Conservation (phyloP, 1,140 invertebrate species). For the Probaryconus sp. region DNA sequence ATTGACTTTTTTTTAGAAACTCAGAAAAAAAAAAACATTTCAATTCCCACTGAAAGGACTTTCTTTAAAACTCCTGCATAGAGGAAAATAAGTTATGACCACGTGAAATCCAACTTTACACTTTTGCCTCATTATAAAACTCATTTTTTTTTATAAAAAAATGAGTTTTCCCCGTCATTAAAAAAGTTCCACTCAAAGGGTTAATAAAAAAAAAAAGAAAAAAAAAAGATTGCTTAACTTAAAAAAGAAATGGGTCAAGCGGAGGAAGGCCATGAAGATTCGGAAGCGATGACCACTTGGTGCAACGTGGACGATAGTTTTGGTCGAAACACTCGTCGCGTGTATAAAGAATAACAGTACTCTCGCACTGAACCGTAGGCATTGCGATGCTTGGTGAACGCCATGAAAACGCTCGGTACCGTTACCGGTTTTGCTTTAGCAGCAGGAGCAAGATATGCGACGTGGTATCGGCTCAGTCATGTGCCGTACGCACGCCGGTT, state of each 20-base stretch:
- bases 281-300: slow-evolving; percentile 9
- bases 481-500: slow-evolving; percentile 51
- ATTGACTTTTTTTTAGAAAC: too few relatives aligned
- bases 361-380: slow-evolving; percentile 65
- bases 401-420: slow-evolving; percentile 68
- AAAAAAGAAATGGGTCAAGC: slow-evolving; percentile 21
- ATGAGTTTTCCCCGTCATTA: too few relatives aligned
- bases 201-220: too few relatives aligned
- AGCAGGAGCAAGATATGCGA: slow-evolving; percentile 47
- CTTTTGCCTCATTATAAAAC: too few relatives aligned
- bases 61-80: too few relatives aligned
- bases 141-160: too few relatives aligned
- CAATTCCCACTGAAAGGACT: too few relatives aligned
- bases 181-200: too few relatives aligned
- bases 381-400: slow-evolving; percentile 63
- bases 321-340: slow-evolving; percentile 49
- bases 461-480: slow-evolving; percentile 56
- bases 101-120: too few relatives aligned
- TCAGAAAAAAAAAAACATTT: too few relatives aligned
- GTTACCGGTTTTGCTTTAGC: slow-evolving; percentile 69
- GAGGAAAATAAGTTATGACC: too few relatives aligned
- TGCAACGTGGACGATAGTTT: slow-evolving; percentile 34
- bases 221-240: not conserved
- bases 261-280: too few relatives aligned
- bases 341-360: slow-evolving; percentile 74